Evolutionary conservation across 2,113 vertebrate genomes (phyloP).

Genomic region (Lepisosteus osseus): DNA sequence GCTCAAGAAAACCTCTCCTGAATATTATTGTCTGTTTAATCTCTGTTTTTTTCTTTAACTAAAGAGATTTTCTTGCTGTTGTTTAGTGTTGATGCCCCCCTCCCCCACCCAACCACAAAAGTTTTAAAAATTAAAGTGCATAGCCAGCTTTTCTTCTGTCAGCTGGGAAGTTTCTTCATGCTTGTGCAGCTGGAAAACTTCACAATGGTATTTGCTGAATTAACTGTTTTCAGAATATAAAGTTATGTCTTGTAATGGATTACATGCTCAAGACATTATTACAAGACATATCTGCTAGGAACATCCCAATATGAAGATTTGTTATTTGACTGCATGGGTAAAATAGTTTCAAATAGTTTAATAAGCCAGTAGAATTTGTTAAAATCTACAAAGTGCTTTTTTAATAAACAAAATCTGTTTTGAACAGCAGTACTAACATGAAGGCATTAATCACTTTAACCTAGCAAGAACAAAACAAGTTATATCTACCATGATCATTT

Average conservation of each 20-base stretch:
- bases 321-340: background rate
- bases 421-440: too few species aligned
- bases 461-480: too few species aligned
- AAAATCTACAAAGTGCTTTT: too few species aligned
- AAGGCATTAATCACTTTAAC: too few species aligned
- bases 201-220: constrained; percentile 1
- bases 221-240: background rate
- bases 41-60: background rate
- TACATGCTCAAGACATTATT: too few species aligned
- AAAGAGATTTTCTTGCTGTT: background rate
- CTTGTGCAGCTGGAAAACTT: background rate
- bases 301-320: background rate
- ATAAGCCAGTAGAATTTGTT: too few species aligned
- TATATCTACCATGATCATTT: too few species aligned
- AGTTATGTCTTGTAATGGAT: background rate
- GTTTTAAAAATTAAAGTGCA: too few species aligned
- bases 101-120: background rate
- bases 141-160: too few species aligned
- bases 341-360: too few species aligned
- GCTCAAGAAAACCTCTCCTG: constrained; percentile 30
- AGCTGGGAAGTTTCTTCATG: too few species aligned
- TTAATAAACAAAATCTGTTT: too few species aligned
- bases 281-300: background rate
- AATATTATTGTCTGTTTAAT: constrained; percentile 38
- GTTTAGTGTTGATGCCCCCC: background rate